Conservation (phyloP, 2,888 invertebrate species). For the Xestia xanthographa region DNA sequence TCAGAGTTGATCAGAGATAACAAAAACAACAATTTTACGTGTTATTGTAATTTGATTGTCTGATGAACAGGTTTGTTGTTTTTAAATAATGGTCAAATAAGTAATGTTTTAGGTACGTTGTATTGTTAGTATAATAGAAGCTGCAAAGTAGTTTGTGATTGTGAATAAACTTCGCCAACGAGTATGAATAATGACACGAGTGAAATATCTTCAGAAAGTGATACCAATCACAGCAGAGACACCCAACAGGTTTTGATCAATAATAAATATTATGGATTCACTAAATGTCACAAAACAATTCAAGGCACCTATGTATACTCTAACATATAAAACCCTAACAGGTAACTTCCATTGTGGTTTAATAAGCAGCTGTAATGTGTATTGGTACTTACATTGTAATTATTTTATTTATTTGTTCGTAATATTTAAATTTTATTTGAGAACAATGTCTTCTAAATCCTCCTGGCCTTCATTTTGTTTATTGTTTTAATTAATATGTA, state of each 20-base stretch:
- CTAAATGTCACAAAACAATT: conserved; percentile 62
- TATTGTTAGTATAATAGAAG: not conserved
- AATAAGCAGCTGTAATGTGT: conserved; percentile 11
- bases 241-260: conserved; percentile 76
- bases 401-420: conserved; percentile 8
- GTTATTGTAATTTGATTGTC: not conserved
- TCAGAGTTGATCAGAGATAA: not conserved
- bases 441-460: not conserved
- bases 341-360: conserved; percentile 36
- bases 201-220: conserved; percentile 73
- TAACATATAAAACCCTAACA: conserved; percentile 28
- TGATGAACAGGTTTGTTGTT: conserved; percentile 46
- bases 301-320: conserved; percentile 32
- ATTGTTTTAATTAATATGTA: not conserved
- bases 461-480: not conserved
- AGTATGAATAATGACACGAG: conserved; percentile 75
- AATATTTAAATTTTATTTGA: not conserved
- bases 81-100: conserved; percentile 20
- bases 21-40: not conserved
- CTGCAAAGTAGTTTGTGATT: conserved; percentile 22
- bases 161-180: conserved; percentile 32
- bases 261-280: conserved; percentile 55
- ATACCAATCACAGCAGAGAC: conserved; percentile 74
- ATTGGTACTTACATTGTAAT: not conserved
- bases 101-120: not conserved